Evolutionary conservation across 2,113 vertebrate species (phyloP), one percentile per base, ranked within the genome.

Genomic region (Pelusios castaneus): DNA sequence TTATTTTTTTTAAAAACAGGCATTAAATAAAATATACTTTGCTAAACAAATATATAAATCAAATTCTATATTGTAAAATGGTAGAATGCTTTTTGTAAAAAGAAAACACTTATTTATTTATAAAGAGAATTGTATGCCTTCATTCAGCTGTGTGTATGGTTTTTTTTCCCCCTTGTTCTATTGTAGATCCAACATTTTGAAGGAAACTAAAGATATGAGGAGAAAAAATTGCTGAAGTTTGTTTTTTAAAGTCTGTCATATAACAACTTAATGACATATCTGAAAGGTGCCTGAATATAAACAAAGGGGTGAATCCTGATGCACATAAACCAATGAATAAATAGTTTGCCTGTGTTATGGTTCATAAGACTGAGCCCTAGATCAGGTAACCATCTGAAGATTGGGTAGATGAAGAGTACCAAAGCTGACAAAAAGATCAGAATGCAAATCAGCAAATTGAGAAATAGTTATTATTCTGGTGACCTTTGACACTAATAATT

Each of bases 321-420:
- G 51, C 25, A 31, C 49, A 77, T 1, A 56, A 34, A 8, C 12
- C 29, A 27, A 1, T 58, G 55, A 5, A 38, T 0, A 0, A 5
- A 38, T 0, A 0, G 13, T 41, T 16, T 76, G 10, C 0, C 1
- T 47, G 43, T 2, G 10, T 25, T 5, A 1, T n/a, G 29, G 56
- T 38, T 38, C 56, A 2, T 0, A 52, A 3, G 80, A 10, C 29
- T 38, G 58, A 76, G 6, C 25, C 24, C 25, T 75, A 76, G 41
- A 27, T 43, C 41, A 45, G 12, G 73, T 76, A 45, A 45, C 7
- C 24, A 27, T 14, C 41, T 76, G 73, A 76, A 76, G 73, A 76
- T 24, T 76, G 73, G 73, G 45, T 76, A 27, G 14, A 45, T 43
- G 63, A 38, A 54, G 12, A 70, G 41, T 38, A 38, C 22, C 55